A percentile compares a stretch with the other conserved stretches of the same genome.
These are phyloP conservation scores for Pyralis farinalis DNA, from an alignment of 2,888 invertebrate genomes.

Conservation along the genomic window DNA sequence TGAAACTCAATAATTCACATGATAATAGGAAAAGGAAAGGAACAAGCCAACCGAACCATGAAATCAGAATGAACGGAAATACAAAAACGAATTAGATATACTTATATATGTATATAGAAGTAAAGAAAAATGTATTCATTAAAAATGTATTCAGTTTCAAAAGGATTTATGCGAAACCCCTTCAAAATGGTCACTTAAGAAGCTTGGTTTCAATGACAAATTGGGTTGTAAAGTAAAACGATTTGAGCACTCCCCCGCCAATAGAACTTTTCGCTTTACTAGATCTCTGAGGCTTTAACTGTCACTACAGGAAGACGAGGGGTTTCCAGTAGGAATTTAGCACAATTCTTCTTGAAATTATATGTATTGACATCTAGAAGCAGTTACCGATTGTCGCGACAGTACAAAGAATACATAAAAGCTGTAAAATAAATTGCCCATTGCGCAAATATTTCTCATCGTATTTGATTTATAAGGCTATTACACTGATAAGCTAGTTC, in stretches of 20 bases:
- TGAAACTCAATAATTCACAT: no score
- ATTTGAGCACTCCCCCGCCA: slow-evolving; percentile 43
- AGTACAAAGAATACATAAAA: background rate
- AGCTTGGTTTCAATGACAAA: slow-evolving; percentile 37
- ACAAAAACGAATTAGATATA: no score
- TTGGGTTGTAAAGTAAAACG: slow-evolving; percentile 45
- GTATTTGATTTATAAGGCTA: no score
- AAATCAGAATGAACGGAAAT: slow-evolving; percentile 14
- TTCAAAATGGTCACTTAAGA: slow-evolving; percentile 18
- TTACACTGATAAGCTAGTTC: background rate
- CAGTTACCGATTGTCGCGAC: background rate
- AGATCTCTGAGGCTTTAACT: slow-evolving; percentile 41
- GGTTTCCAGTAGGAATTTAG: slow-evolving; percentile 10
- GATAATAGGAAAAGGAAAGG: background rate
- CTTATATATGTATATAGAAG: no score
- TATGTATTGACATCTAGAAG: background rate
- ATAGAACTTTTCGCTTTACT: slow-evolving; percentile 48
- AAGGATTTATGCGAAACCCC: slow-evolving; percentile 6
- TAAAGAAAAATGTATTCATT: background rate
- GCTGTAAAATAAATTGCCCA: no score
- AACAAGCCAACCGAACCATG: slow-evolving; percentile 7
- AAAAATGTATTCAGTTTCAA: slow-evolving; percentile 5
- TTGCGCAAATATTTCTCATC: no score
- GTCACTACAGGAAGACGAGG: slow-evolving; percentile 32
- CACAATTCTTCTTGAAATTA: background rate